Conservation (phyloP, 2,797 vertebrate species). For the Alectoris magna region DNA sequence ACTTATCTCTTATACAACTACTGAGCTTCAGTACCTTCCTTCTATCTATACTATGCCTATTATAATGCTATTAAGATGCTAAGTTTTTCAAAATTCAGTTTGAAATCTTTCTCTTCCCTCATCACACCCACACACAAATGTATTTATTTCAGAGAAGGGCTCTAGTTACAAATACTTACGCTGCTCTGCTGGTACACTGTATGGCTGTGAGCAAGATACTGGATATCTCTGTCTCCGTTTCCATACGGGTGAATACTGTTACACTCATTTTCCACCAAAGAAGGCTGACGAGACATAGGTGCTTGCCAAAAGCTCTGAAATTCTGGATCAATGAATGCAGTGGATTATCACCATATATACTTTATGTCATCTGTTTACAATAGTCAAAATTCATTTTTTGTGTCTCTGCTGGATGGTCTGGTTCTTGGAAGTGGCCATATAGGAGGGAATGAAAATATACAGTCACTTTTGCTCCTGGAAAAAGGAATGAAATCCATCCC, state of each 20-base stretch:
- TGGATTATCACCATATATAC: constrained; percentile 10
- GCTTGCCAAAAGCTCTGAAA: constrained; percentile 24
- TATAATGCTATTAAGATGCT: background rate
- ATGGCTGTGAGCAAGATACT: background rate
- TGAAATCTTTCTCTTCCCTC: background rate
- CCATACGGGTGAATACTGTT: background rate
- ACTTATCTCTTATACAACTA: background rate
- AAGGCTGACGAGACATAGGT: background rate
- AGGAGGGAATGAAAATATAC: background rate
- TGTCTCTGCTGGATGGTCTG: constrained; percentile 25
- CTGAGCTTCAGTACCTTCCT: background rate
- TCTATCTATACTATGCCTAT: background rate
- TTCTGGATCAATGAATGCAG: constrained; percentile 2
- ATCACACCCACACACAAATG: background rate
- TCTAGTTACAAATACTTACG: background rate
- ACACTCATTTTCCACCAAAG: constrained; percentile 16
- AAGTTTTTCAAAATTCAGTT: background rate
- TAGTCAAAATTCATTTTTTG: background rate
- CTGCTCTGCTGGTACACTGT: background rate
- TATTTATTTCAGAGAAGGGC: background rate
- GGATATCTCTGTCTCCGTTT: background rate
- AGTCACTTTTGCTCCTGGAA: constrained; percentile 25
- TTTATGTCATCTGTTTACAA: constrained; percentile 32
- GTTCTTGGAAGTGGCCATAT: background rate
- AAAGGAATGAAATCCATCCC: constrained; percentile 2